Percentiles rank a stretch among this genome's conserved stretches.
Conservation (phyloP, 2,113 vertebrate genomes). For the Rhynchopsitta pachyrhyncha region DNA sequence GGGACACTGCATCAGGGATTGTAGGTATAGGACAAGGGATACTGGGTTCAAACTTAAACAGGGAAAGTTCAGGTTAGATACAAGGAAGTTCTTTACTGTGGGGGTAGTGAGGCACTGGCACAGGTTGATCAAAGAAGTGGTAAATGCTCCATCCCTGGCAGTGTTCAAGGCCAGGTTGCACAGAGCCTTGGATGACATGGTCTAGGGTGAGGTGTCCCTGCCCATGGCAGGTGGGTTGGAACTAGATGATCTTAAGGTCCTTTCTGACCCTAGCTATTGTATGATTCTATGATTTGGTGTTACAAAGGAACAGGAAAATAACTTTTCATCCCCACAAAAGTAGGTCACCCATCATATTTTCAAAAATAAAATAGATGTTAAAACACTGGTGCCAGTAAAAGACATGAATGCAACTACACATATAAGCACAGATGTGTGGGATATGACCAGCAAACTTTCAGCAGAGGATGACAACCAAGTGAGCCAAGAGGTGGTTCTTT, state of each 20-base stretch:
- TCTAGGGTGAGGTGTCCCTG: background rate
- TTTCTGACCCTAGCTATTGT: background rate
- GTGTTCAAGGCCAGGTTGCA: background rate
- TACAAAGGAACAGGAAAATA: slow-evolving; percentile 62
- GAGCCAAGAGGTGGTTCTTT: background rate
- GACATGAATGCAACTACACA: background rate
- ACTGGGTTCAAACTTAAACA: background rate
- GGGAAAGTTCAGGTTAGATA: background rate
- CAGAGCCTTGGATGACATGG: background rate
- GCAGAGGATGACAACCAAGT: background rate
- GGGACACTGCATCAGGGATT: background rate
- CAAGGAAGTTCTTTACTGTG: background rate
- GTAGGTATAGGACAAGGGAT: background rate
- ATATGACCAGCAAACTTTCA: background rate
- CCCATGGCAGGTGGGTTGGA: background rate
- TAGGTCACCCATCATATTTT: slow-evolving; percentile 69
- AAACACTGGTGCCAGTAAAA: background rate
- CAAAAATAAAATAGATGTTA: background rate
- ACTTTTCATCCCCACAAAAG: slow-evolving; percentile 73
- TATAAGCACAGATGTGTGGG: background rate
- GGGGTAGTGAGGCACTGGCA: background rate
- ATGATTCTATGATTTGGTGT: background rate
- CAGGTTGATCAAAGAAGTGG: background rate
- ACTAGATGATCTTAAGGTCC: background rate
- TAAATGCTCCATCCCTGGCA: background rate